A percentile compares a stretch with the other conserved stretches of the same genome.
phyloP scores from a whole-genome alignment of 2,888 invertebrate species.

The Pteria penguin region DNA sequence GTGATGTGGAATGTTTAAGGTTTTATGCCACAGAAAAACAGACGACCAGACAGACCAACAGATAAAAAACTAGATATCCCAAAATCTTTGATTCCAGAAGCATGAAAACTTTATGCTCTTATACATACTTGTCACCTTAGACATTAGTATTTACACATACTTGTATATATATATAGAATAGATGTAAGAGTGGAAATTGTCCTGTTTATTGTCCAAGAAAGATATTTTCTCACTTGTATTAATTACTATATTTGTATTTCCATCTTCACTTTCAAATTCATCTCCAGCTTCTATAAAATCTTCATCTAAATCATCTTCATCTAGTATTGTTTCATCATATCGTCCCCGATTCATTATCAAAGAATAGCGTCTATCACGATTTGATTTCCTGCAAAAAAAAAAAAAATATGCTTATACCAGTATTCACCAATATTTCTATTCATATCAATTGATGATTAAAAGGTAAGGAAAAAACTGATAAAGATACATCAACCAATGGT shows the following conservation, averaged over 20 bases:
- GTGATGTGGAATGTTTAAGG: too few relatives aligned
- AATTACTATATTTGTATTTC: conserved; percentile 32
- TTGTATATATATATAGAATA: too few relatives aligned
- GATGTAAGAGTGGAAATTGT: too few relatives aligned
- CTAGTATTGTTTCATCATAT: conserved; percentile 23
- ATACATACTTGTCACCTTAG: too few relatives aligned
- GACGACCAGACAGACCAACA: neutral
- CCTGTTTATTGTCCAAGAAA: too few relatives aligned
- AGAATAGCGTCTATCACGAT: conserved; percentile 22
- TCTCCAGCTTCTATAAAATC: conserved; percentile 37
- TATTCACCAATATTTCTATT: neutral
- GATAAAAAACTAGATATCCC: neutral
- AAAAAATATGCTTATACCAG: too few relatives aligned
- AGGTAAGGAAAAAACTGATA: too few relatives aligned
- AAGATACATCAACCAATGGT: too few relatives aligned
- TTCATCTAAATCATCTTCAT: conserved; percentile 40
- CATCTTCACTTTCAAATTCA: conserved; percentile 27
- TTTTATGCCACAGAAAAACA: neutral
- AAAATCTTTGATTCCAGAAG: too few relatives aligned
- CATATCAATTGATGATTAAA: too few relatives aligned
- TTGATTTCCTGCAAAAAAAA: conserved; percentile 8
- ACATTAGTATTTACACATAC: too few relatives aligned
- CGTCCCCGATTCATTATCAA: conserved; percentile 34
- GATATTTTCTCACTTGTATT: conserved; percentile 30
- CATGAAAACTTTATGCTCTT: too few relatives aligned